Conservation (phyloP, 2,113 vertebrate genomes). For the Ceyx cyanopectus region DNA sequence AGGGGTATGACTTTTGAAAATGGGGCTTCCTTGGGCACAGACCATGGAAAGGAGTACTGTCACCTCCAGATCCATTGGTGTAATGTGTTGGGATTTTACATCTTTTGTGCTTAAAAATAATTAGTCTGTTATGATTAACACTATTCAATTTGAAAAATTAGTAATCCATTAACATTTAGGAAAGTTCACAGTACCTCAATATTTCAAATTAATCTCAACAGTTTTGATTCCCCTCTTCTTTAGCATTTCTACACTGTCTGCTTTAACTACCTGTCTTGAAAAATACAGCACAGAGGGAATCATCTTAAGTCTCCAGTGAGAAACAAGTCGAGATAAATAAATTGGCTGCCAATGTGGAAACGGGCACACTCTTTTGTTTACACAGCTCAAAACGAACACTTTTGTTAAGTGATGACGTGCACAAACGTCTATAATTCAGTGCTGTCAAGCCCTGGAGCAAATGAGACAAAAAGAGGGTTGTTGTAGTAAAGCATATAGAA, state of each 20-base stretch:
- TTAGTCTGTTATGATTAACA: not conserved
- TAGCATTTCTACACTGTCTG: not conserved
- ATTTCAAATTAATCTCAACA: not conserved
- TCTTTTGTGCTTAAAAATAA: not conserved
- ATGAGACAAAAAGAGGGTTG: slow-evolving; percentile 6
- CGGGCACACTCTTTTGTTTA: not conserved
- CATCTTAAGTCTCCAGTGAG: not conserved
- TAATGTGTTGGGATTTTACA: not conserved
- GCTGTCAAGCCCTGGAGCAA: slow-evolving; percentile 30
- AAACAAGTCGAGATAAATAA: slow-evolving; percentile 22
- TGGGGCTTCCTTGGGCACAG: not conserved
- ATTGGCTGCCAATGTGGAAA: not conserved
- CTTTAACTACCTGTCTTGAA: not conserved
- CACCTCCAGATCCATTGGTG: not conserved
- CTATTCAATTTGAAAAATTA: not conserved
- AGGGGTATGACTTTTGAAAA: not conserved
- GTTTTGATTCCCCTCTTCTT: slow-evolving; percentile 14
- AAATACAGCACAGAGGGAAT: not conserved
- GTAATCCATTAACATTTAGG: not conserved
- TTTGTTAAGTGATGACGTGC: slow-evolving; percentile 26
- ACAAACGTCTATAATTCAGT: slow-evolving; percentile 34
- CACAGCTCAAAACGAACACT: slow-evolving; percentile 10
- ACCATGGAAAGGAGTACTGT: not conserved
- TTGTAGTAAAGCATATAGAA: slow-evolving; percentile 26
- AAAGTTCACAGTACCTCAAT: not conserved